Percentiles rank a stretch among this genome's conserved stretches.
These are phyloP conservation scores for Alcis repandata DNA, from an alignment of 2,888 invertebrate species.

Conservation along the genomic window DNA sequence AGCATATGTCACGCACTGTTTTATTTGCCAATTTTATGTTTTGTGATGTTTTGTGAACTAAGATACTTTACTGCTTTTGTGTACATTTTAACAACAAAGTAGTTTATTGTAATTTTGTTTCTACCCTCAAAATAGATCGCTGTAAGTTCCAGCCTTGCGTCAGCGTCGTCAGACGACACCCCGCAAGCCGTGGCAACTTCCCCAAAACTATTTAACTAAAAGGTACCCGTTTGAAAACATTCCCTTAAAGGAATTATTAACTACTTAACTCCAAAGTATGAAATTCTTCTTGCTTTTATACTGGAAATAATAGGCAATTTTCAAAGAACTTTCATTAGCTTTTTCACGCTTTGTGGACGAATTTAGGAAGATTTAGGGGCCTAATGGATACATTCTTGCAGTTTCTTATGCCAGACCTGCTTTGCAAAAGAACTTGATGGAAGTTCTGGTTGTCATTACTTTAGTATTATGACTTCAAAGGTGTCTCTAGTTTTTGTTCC, in stretches of 20 bases:
- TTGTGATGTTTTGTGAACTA: too few species aligned
- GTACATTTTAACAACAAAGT: too few species aligned
- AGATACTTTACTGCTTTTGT: too few species aligned
- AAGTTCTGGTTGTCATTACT: too few species aligned
- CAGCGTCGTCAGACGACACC: constrained; percentile 30
- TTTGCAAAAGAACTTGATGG: background rate
- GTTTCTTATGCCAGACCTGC: background rate
- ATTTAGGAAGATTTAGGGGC: constrained; percentile 11
- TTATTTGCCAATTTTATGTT: too few species aligned
- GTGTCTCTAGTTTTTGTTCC: too few species aligned
- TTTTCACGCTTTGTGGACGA: constrained; percentile 25
- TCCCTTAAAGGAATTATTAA: constrained; percentile 69
- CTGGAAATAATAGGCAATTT: constrained; percentile 38
- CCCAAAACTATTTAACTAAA: constrained; percentile 73
- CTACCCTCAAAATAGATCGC: too few species aligned
- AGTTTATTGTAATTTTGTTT: too few species aligned
- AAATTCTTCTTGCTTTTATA: constrained; percentile 33
- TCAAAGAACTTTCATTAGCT: constrained; percentile 35
- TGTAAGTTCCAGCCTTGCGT: background rate
- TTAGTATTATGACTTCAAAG: too few species aligned
- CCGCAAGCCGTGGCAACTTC: constrained; percentile 20
- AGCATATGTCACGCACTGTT: too few species aligned
- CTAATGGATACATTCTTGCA: background rate
- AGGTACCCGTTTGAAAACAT: constrained; percentile 72
- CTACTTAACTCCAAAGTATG: constrained; percentile 50